Evolutionary conservation across 2,888 invertebrate species (phyloP).

Genomic region (Dioctria rufipes): DNA sequence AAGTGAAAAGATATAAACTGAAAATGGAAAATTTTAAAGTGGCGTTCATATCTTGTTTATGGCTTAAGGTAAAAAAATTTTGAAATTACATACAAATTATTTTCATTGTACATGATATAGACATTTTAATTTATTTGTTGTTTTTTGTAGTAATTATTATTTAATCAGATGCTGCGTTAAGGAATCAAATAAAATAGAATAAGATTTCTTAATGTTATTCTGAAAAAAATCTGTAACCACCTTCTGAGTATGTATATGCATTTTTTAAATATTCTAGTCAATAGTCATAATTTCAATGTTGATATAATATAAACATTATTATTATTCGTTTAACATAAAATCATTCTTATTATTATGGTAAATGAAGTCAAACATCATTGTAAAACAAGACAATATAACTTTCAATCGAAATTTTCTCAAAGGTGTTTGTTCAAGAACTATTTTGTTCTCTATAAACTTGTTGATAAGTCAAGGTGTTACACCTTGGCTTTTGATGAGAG

Average conservation of each 20-base stretch:
- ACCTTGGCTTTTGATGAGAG: too few species aligned
- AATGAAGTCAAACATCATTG: too few species aligned
- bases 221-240: constrained; percentile 35
- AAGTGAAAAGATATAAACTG: not conserved
- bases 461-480: too few species aligned
- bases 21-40: not conserved
- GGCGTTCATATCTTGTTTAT: not conserved
- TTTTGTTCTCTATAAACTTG: too few species aligned
- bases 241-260: constrained; percentile 47
- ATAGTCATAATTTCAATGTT: constrained; percentile 45
- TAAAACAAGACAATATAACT: too few species aligned
- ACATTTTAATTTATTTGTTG: constrained; percentile 41
- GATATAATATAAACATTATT: not conserved
- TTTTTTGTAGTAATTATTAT: constrained; percentile 49
- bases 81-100: not conserved
- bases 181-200: constrained; percentile 24
- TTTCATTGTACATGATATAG: constrained; percentile 14
- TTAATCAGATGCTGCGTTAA: constrained; percentile 45
- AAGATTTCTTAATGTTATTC: constrained; percentile 39
- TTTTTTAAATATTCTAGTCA: constrained; percentile 33
- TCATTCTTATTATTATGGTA: too few species aligned
- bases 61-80: not conserved
- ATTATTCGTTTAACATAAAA: not conserved
- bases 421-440: too few species aligned
- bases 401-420: too few species aligned